Evolutionary conservation across 2,888 invertebrate genomes (phyloP), one percentile per base, ranked within the genome.

Genomic region (Lochmaea crataegi): DNA sequence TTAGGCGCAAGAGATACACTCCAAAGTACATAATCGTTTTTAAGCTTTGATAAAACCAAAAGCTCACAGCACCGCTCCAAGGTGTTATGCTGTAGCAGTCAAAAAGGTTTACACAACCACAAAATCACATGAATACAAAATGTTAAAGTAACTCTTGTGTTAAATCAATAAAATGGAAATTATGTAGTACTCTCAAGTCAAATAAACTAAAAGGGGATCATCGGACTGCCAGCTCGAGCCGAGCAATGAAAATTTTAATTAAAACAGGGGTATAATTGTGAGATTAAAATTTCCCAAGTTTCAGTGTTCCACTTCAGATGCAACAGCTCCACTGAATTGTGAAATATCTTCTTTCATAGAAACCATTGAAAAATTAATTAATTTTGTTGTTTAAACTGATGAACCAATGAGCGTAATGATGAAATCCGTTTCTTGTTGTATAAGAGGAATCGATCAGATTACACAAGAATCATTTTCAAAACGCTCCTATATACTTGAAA

Each of bases 351-450:
- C 60, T 74, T 74, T 48, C 60, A 63, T 38, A 51, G 65, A 65
- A 60, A 65, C 48, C 63, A 68, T 65, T 71, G 64, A 45, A 68
- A 74, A 71, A 68, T 71, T 74, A 74, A 74, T 71, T 74, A 65
- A 71, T 71, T 74, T 71, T 71, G 61, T 71, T 72, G 64, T 51
- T 72, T 72, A 18, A 41, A 69, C 18, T 69, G 56, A 63, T 18
- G 18, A 63, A 63, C 16, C 60, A 60, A 32, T 60, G 16, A 42
- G 12, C 26, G 61, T 16, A 63, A 63, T 42, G 14, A 42, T 63
- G 10, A 16, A 53, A 32, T 60, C n/a, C 60, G 32, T 60, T 38
- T 60, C 60, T 32, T 60, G 60, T 38, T 60, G 7, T 38, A 9
- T 16, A 7, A 53, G 10, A 7, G 18, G 53, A 53, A 53, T 53